Evolutionary conservation across 1,140 invertebrate genomes (phyloP).

Genomic region (Scaptomyza graminum): DNA sequence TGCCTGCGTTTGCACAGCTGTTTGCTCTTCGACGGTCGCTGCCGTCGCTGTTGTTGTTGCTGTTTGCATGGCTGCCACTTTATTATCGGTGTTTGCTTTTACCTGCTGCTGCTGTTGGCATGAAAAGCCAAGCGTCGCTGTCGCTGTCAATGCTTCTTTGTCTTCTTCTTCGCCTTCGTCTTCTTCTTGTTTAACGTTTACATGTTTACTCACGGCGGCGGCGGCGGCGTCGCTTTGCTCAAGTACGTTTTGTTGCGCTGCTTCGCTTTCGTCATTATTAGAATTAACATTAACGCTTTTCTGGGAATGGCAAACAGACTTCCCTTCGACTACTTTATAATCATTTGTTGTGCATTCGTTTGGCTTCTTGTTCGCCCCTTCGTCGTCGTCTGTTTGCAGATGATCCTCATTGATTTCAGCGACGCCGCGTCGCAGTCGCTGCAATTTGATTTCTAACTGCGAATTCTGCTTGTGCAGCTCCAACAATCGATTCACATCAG

Average conservation of each 20-base stretch:
- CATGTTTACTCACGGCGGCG: constrained; percentile 45
- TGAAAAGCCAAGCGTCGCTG: constrained; percentile 52
- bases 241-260: constrained; percentile 33
- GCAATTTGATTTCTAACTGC: constrained; percentile 74
- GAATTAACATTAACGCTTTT: constrained; percentile 67
- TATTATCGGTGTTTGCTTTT: constrained; percentile 68
- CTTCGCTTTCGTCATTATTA: constrained; percentile 71
- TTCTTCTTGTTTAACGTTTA: constrained; percentile 23
- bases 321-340: neutral
- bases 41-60: constrained; percentile 5
- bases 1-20: constrained; percentile 61
- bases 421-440: constrained; percentile 73
- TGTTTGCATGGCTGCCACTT: constrained; percentile 47
- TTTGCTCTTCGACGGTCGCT: constrained; percentile 44
- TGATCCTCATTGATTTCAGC: constrained; percentile 83
- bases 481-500: constrained; percentile 79
- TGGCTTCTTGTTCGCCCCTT: constrained; percentile 51
- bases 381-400: constrained; percentile 46
- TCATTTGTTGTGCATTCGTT: constrained; percentile 45
- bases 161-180: neutral
- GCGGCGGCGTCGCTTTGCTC: constrained; percentile 11
- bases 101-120: constrained; percentile 53
- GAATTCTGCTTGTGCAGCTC: constrained; percentile 78
- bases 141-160: constrained; percentile 18
- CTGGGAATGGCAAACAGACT: constrained; percentile 45